These are phyloP conservation scores for Pseudochaenichthys georgianus DNA, from an alignment of 2,797 vertebrate genomes.

Conservation along the genomic window DNA sequence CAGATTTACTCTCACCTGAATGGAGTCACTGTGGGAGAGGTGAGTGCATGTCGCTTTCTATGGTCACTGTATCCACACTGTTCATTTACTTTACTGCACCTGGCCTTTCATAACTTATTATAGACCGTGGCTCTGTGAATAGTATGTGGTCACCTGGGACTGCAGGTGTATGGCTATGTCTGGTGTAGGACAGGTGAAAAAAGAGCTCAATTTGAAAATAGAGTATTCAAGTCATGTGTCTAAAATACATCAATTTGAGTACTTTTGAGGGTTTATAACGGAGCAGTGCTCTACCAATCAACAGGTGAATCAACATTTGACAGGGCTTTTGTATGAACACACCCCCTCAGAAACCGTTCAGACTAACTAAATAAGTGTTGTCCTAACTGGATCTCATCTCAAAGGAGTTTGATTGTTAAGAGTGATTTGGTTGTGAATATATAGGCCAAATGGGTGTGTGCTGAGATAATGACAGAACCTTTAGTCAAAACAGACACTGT, in stretches of 20 bases:
- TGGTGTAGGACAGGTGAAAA: background rate
- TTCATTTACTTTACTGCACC: slow-evolving; percentile 36
- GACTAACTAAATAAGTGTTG: background rate
- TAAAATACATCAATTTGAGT: background rate
- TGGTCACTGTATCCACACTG: slow-evolving; percentile 46
- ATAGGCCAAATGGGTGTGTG: slow-evolving; percentile 43
- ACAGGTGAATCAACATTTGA: background rate
- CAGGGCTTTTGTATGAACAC: background rate
- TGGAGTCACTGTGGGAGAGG: slow-evolving; percentile 53
- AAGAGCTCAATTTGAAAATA: background rate
- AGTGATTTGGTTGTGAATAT: slow-evolving; percentile 26
- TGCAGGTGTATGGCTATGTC: slow-evolving; percentile 56
- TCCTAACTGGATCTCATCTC: background rate
- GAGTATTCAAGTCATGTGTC: background rate
- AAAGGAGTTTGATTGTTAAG: slow-evolving; percentile 18
- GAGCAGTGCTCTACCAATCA: slow-evolving; percentile 15
- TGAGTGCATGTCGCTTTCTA: slow-evolving; percentile 31
- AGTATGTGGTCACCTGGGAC: slow-evolving; percentile 51
- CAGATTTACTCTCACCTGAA: slow-evolving; percentile 65
- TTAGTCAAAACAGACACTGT: slow-evolving; percentile 46
- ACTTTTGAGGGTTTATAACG: slow-evolving; percentile 16
- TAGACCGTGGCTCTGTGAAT: slow-evolving; percentile 18
- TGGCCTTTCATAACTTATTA: slow-evolving; percentile 26
- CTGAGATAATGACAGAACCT: slow-evolving; percentile 52
- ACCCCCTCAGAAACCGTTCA: slow-evolving; percentile 13